phyloP scores from a whole-genome alignment of 1,140 invertebrate species.

The Chymomyza costata region DNA sequence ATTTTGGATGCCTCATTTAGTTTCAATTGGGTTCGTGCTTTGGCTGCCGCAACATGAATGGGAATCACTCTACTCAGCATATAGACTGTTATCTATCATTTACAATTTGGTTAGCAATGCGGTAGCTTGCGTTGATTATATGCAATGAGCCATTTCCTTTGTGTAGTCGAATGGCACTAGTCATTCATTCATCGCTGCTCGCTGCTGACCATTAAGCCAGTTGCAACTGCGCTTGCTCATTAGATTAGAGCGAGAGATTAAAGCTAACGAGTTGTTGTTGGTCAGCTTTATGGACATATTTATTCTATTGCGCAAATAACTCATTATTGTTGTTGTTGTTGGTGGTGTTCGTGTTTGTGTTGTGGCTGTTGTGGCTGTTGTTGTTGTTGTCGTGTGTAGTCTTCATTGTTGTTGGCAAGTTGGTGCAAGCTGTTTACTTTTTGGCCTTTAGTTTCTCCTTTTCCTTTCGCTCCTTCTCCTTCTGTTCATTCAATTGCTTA shows the following conservation, averaged over 20 bases:
- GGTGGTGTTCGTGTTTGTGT: background rate
- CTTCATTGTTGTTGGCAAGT: slow-evolving; percentile 2
- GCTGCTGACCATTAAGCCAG: too few species aligned
- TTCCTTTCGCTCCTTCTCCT: slow-evolving; percentile 45
- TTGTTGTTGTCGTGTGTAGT: background rate
- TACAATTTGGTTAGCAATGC: slow-evolving; percentile 49
- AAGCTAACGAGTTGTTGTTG: too few species aligned
- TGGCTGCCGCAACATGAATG: background rate
- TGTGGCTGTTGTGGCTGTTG: too few species aligned
- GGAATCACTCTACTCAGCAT: too few species aligned
- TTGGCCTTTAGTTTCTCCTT: slow-evolving; percentile 31
- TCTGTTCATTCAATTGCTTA: too few species aligned
- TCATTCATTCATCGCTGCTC: too few species aligned
- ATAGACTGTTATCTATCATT: slow-evolving; percentile 36
- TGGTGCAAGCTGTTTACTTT: slow-evolving; percentile 10
- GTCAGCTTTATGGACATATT: too few species aligned
- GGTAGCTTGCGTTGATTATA: slow-evolving; percentile 44
- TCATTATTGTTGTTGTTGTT: background rate
- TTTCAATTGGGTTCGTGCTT: slow-evolving; percentile 39
- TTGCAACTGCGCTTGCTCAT: too few species aligned
- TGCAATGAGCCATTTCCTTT: slow-evolving; percentile 65
- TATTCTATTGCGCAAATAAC: too few species aligned
- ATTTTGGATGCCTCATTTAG: slow-evolving; percentile 37
- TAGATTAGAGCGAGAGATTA: too few species aligned
- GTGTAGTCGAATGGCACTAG: slow-evolving; percentile 11